Evolutionary conservation across 2,888 invertebrate genomes (phyloP).

Genomic region (Theretra japonica): DNA sequence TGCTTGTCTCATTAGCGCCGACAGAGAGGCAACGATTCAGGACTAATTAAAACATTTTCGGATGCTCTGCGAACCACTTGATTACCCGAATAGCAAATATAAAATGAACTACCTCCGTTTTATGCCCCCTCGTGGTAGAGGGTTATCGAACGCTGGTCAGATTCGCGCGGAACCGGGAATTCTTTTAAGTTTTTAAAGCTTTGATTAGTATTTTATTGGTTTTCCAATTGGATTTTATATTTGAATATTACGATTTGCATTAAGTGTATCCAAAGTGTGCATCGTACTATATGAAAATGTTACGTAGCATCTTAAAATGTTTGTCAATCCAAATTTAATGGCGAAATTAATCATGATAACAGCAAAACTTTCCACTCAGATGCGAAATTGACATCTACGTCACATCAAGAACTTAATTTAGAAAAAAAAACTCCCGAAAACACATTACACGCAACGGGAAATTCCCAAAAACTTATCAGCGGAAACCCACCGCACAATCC

Average conservation of each 20-base stretch:
- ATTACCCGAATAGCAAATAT: not conserved
- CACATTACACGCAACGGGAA: constrained; percentile 73
- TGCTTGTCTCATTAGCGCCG: constrained; percentile 73
- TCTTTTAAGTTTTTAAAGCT: not conserved
- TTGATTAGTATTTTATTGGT: not conserved
- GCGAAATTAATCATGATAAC: constrained; percentile 24
- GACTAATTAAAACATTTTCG: constrained; percentile 72
- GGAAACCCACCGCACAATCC: constrained; percentile 79
- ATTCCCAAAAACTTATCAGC: constrained; percentile 79
- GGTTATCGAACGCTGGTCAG: not conserved
- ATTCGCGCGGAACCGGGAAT: not conserved
- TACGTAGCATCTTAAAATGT: not conserved
- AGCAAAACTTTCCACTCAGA: constrained; percentile 25
- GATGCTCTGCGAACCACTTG: constrained; percentile 37
- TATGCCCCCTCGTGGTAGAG: not conserved
- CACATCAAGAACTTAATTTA: constrained; percentile 66
- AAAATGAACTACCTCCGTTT: not conserved
- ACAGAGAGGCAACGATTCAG: constrained; percentile 46
- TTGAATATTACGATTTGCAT: not conserved
- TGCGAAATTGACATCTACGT: constrained; percentile 57
- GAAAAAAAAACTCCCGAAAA: constrained; percentile 69
- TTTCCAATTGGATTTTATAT: constrained; percentile 4
- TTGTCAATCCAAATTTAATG: not conserved
- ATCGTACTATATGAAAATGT: not conserved
- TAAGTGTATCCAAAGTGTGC: not conserved